Conservation (phyloP, 2,888 invertebrate species). For the Chloroclystis v-ata region DNA sequence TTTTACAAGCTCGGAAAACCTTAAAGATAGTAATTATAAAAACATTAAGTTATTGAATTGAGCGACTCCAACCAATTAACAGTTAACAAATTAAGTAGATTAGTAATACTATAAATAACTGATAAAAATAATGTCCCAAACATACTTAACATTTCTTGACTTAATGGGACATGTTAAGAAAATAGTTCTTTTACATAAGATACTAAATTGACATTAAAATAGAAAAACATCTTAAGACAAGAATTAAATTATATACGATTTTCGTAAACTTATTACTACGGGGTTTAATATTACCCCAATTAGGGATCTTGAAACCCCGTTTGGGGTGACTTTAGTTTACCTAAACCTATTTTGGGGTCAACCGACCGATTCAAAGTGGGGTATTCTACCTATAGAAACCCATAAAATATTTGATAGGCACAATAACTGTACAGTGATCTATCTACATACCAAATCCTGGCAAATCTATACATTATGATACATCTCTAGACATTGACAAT, state of each 20-base stretch:
- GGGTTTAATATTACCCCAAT: not conserved
- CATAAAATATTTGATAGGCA: too few relatives aligned
- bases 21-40: too few relatives aligned
- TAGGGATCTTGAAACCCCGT: not conserved
- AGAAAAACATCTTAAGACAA: not conserved
- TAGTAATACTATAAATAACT: not conserved
- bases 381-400: not conserved
- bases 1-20: too few relatives aligned
- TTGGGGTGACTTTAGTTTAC: not conserved
- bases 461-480: too few relatives aligned
- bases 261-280: not conserved
- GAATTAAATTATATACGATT: not conserved
- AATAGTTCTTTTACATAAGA: not conserved
- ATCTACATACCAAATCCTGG: too few relatives aligned
- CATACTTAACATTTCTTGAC: not conserved
- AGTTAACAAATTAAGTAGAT: constrained; percentile 1
- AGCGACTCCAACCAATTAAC: not conserved
- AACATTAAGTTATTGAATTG: not conserved
- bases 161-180: not conserved
- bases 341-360: not conserved
- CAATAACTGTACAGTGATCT: too few relatives aligned
- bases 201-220: constrained; percentile 1
- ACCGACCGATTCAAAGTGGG: not conserved
- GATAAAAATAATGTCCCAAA: not conserved
- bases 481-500: too few relatives aligned